Evolutionary conservation across 92 coral and sea anemone genomes (phyloP).

Genomic region (Chrysogorgia sp.): DNA sequence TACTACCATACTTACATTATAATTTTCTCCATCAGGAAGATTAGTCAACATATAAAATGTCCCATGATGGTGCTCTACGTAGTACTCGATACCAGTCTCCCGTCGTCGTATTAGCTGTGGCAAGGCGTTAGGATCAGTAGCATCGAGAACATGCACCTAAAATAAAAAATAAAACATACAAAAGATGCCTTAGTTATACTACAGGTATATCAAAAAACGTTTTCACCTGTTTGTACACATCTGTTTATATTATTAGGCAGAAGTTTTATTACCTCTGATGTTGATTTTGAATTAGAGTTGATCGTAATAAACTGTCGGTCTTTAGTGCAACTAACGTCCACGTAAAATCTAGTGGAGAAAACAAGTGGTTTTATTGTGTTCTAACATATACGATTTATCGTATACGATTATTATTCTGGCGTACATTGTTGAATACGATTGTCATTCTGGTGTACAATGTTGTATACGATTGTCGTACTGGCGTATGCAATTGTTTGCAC

Average conservation of each 20-base stretch:
- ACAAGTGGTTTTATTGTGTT: too few species aligned
- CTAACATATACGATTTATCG: too few species aligned
- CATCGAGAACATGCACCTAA: conserved; percentile 76
- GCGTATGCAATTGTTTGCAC: too few species aligned
- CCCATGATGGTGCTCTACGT: conserved; percentile 78
- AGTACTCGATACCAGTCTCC: conserved; percentile 82
- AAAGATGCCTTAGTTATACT: too few species aligned
- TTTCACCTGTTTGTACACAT: too few species aligned
- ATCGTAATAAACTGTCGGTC: conserved; percentile 80
- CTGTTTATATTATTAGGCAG: too few species aligned
- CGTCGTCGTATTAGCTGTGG: conserved; percentile 66
- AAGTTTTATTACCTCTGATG: conserved; percentile 96
- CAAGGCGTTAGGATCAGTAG: conserved; percentile 48
- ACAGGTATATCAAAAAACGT: too few species aligned
- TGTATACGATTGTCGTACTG: too few species aligned
- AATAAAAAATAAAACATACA: too few species aligned
- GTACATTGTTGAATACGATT: too few species aligned
- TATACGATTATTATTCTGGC: too few species aligned
- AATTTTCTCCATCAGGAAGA: conserved; percentile 68
- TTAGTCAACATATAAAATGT: conserved; percentile 84
- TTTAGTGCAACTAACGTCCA: conserved; percentile 91
- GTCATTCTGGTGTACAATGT: too few species aligned
- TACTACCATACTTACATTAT: conserved; percentile 64
- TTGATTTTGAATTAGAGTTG: conserved; percentile 86
- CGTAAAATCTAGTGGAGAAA: conserved; percentile 61